Evolutionary conservation across 2,797 vertebrate genomes (phyloP).

Genomic region (Macroramphosus scolopax): DNA sequence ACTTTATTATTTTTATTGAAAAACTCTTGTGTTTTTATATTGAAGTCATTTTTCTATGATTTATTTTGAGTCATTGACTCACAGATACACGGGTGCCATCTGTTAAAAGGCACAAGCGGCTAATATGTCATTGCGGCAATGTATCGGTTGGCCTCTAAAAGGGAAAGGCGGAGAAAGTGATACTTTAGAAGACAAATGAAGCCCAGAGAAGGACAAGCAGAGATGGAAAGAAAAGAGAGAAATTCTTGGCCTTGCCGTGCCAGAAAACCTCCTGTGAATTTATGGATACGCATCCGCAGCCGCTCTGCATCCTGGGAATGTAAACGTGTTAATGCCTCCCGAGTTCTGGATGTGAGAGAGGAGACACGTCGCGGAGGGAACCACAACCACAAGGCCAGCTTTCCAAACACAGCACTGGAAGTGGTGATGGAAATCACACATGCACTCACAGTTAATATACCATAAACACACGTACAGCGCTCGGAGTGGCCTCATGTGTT

Average conservation of each 20-base stretch:
- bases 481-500: too few species aligned
- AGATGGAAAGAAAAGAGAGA: conserved; percentile 58
- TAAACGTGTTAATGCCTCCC: conserved; percentile 57
- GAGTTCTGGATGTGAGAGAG: conserved; percentile 32
- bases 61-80: too few species aligned
- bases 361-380: conserved; percentile 37
- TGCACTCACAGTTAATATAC: conserved; percentile 34
- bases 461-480: conserved; percentile 25
- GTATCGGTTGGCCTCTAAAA: conserved; percentile 22
- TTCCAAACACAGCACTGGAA: conserved; percentile 50
- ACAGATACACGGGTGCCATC: too few species aligned
- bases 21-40: too few species aligned
- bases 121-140: background rate
- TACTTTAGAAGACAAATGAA: conserved; percentile 30
- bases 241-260: conserved; percentile 29
- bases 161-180: conserved; percentile 8
- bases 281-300: conserved; percentile 54
- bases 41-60: too few species aligned
- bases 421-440: conserved; percentile 62
- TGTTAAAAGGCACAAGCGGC: background rate
- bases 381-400: conserved; percentile 51
- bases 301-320: conserved; percentile 42
- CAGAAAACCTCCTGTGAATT: conserved; percentile 58
- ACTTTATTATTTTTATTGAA: too few species aligned
- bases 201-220: conserved; percentile 14